Evolutionary conservation across 1,140 invertebrate genomes (phyloP).

Genomic region (Sarcophaga bullata): DNA sequence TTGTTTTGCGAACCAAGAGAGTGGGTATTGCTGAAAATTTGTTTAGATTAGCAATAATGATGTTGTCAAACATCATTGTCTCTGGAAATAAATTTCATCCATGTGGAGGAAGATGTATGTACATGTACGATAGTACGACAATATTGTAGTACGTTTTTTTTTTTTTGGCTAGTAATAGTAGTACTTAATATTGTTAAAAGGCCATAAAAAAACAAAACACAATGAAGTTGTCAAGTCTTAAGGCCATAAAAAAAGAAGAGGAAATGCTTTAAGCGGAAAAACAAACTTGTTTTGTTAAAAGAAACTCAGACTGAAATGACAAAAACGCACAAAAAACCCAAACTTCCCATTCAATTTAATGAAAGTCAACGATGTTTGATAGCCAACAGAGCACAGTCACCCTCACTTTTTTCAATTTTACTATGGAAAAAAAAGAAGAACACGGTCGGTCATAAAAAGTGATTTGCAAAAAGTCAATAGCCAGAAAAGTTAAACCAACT

Average conservation of each 20-base stretch:
- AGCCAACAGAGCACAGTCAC: too few relatives aligned
- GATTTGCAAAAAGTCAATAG: constrained; percentile 36
- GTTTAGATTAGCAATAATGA: constrained; percentile 64
- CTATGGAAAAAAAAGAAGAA: constrained; percentile 6
- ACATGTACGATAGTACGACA: not conserved
- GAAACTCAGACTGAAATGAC: not conserved
- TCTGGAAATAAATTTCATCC: not conserved
- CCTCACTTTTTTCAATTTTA: too few relatives aligned
- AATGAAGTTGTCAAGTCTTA: constrained; percentile 31
- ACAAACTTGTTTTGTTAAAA: constrained; percentile 58
- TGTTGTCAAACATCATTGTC: constrained; percentile 30
- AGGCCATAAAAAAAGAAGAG: constrained; percentile 31
- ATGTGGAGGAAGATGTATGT: too few relatives aligned
- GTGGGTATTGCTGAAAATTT: constrained; percentile 60
- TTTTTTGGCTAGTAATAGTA: not conserved
- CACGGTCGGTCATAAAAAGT: constrained; percentile 29
- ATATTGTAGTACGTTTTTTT: not conserved
- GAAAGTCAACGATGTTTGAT: too few relatives aligned
- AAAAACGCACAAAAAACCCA: not conserved
- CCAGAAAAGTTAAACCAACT: not conserved
- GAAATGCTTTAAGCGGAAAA: constrained; percentile 65
- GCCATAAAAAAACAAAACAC: constrained; percentile 58
- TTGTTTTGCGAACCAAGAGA: not conserved
- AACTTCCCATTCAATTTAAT: not conserved
- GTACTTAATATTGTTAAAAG: constrained; percentile 41